Evolutionary conservation across 2,797 vertebrate species (phyloP).

Genomic region (Philypnodon macrostomus): DNA sequence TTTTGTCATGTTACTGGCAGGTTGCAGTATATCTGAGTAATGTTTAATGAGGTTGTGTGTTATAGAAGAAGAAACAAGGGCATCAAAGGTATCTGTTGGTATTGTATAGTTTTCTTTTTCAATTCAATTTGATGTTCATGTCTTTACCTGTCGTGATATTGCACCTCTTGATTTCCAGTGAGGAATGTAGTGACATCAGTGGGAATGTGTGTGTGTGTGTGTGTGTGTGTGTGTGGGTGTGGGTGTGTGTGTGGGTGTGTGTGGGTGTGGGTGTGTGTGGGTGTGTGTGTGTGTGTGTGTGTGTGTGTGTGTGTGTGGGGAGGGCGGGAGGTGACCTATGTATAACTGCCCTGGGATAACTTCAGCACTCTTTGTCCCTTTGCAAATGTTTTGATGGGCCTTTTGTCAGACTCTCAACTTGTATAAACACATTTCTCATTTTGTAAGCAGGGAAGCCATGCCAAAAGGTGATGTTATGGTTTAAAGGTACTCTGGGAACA

Average conservation of each 20-base stretch:
- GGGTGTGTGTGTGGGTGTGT: slow-evolving; percentile 34
- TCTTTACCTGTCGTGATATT: slow-evolving; percentile 37
- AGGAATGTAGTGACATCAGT: slow-evolving; percentile 12
- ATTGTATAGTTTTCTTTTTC: no score
- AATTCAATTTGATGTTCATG: no score
- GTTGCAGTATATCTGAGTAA: slow-evolving; percentile 30
- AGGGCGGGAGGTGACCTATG: slow-evolving; percentile 45
- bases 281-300: slow-evolving; percentile 38
- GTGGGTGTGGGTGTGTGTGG: slow-evolving; percentile 30
- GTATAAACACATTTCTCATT: slow-evolving; percentile 44
- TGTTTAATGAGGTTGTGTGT: no score
- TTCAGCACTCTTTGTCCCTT: slow-evolving; percentile 31
- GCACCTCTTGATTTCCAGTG: slow-evolving; percentile 21
- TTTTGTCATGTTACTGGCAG: slow-evolving; percentile 37
- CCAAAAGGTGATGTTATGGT: slow-evolving; percentile 60
- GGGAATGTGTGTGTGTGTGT: slow-evolving; percentile 39
- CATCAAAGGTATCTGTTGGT: no score
- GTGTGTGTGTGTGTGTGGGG: slow-evolving; percentile 20
- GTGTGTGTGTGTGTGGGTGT: slow-evolving; percentile 27
- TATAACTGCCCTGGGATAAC: slow-evolving; percentile 43
- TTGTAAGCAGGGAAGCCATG: slow-evolving; percentile 7
- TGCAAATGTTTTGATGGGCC: slow-evolving; percentile 24
- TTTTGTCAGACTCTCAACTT: slow-evolving; percentile 19
- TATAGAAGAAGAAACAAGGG: no score
- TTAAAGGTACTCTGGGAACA: slow-evolving; percentile 40